These are phyloP conservation scores for Metopia argyrocephala DNA, from an alignment of 2,888 invertebrate genomes.

Conservation along the genomic window DNA sequence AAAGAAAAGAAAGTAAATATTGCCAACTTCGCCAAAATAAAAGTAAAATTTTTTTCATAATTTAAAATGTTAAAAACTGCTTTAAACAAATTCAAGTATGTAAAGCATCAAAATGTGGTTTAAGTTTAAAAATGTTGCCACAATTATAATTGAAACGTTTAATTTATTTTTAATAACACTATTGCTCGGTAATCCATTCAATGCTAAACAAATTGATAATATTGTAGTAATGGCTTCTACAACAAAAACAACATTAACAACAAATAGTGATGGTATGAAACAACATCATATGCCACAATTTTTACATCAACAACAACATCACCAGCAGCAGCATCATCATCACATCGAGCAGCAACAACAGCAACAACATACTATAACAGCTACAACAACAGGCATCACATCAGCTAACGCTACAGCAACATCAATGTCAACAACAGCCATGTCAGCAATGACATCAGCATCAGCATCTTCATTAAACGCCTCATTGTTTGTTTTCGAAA, in stretches of 20 bases:
- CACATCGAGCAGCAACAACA: neutral
- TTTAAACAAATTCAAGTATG: conserved; percentile 58
- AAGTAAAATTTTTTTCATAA: neutral
- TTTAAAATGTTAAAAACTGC: conserved; percentile 62
- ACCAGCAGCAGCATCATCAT: conserved; percentile 5
- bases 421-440: conserved; percentile 22
- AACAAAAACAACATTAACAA: conserved; percentile 47
- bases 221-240: conserved; percentile 60
- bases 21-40: too few relatives aligned
- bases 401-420: neutral
- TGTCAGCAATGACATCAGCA: conserved; percentile 21
- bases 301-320: conserved; percentile 9
- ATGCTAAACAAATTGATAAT: conserved; percentile 67
- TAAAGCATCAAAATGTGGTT: conserved; percentile 70
- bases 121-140: conserved; percentile 69
- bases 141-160: conserved; percentile 69
- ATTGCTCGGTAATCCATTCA: conserved; percentile 64
- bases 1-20: too few relatives aligned
- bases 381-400: neutral
- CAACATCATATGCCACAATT: neutral
- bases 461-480: conserved; percentile 24
- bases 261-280: neutral
- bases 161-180: conserved; percentile 69
- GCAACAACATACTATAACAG: neutral
- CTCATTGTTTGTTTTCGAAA: neutral